A percentile compares a stretch with the other conserved stretches of the same genome.
These are phyloP conservation scores for Hymenopus coronatus DNA, from an alignment of 2,888 invertebrate genomes.

Conservation along the genomic window DNA sequence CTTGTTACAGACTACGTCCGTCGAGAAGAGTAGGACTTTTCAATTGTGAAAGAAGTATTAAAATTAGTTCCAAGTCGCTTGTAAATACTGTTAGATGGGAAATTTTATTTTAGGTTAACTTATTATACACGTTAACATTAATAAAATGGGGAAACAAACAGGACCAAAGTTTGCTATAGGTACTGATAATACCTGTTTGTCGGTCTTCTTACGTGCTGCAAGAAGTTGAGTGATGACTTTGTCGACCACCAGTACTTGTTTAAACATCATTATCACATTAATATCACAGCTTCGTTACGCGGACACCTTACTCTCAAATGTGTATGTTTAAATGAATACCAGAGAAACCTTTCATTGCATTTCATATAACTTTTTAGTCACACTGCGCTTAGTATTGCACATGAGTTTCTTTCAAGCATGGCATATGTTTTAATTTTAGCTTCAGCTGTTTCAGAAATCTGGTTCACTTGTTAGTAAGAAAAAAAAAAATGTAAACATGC, in stretches of 20 bases:
- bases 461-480: background rate
- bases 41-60: too few relatives aligned
- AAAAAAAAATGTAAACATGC: background rate
- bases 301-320: too few relatives aligned
- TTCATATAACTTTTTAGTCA: background rate
- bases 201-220: constrained; percentile 38
- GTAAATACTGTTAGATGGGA: background rate
- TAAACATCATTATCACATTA: constrained; percentile 14
- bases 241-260: constrained; percentile 36
- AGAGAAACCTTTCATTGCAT: background rate
- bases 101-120: background rate
- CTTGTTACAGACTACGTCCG: too few relatives aligned
- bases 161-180: background rate
- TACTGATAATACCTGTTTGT: constrained; percentile 36
- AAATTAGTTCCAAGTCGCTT: background rate
- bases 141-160: background rate
- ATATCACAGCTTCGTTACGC: background rate
- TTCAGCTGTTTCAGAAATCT: background rate
- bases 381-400: too few relatives aligned
- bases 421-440: background rate
- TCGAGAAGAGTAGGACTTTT: too few relatives aligned
- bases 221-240: constrained; percentile 39
- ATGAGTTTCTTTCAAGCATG: background rate
- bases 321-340: background rate
- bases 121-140: background rate